Conservation (phyloP, 1,140 invertebrate genomes). For the Fopius arisanus region DNA sequence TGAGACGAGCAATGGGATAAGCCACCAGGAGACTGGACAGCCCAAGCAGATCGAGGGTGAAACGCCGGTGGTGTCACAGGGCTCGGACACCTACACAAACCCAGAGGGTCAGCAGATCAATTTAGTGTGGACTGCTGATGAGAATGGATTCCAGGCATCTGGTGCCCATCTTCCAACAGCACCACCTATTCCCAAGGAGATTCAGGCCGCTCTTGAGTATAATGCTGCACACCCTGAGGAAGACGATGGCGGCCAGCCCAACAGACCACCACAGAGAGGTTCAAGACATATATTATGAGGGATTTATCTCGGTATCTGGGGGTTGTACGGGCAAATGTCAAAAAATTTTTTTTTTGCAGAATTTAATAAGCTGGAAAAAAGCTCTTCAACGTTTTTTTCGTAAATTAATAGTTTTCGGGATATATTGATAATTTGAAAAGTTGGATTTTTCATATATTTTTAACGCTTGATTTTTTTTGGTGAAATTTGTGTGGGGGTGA, state of each 20-base stretch:
- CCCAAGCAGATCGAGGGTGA: slow-evolving; percentile 66
- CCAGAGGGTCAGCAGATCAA: slow-evolving; percentile 62
- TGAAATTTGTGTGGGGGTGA: too few relatives aligned
- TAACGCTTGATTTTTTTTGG: too few relatives aligned
- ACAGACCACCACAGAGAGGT: slow-evolving; percentile 27
- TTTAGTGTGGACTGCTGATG: slow-evolving; percentile 66
- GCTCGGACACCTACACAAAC: slow-evolving; percentile 76
- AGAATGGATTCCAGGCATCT: slow-evolving; percentile 64
- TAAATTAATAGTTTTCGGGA: too few relatives aligned
- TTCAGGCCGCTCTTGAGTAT: slow-evolving; percentile 51
- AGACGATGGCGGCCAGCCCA: slow-evolving; percentile 29
- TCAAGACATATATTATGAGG: too few relatives aligned
- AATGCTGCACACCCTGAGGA: slow-evolving; percentile 53
- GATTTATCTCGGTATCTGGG: too few relatives aligned
- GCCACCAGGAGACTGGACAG: slow-evolving; percentile 64
- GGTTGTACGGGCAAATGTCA: too few relatives aligned
- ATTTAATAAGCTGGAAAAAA: background rate
- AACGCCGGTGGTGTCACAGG: slow-evolving; percentile 65
- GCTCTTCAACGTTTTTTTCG: too few relatives aligned
- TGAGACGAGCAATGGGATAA: slow-evolving; percentile 69
- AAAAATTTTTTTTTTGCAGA: background rate
- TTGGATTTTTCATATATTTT: too few relatives aligned
- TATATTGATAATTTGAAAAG: too few relatives aligned
- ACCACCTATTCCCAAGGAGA: slow-evolving; percentile 58
- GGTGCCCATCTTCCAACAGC: slow-evolving; percentile 62